Percentiles rank a stretch among this genome's conserved stretches.
Evolutionary conservation across 2,797 vertebrate species (phyloP).

Genomic region (Phyllotis vaccarum): DNA sequence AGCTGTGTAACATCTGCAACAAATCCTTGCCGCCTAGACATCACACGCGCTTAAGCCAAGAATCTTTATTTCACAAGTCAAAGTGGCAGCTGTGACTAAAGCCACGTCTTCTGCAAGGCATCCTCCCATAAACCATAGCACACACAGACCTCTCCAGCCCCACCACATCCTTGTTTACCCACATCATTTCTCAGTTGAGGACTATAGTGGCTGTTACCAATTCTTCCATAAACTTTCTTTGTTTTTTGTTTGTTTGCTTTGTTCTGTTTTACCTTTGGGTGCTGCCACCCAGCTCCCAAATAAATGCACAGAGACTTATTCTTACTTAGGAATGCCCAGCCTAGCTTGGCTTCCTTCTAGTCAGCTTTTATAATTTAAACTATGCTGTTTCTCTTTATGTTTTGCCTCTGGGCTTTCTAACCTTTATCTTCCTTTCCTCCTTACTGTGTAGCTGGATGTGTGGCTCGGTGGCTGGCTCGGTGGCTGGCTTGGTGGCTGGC

Average conservation of each 20-base stretch:
- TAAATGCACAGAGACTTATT: neutral
- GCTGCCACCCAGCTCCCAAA: neutral
- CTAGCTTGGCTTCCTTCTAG: neutral
- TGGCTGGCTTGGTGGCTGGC: neutral
- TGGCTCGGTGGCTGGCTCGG: neutral
- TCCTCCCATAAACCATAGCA: slow-evolving; percentile 9
- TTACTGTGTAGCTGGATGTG: neutral
- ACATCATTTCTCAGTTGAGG: slow-evolving; percentile 35
- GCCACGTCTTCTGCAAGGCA: slow-evolving; percentile 35
- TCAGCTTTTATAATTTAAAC: neutral
- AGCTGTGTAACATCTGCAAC: slow-evolving; percentile 55
- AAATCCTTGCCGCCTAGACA: slow-evolving; percentile 33
- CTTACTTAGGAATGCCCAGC: neutral
- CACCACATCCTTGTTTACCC: slow-evolving; percentile 9
- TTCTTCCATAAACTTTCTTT: slow-evolving; percentile 53
- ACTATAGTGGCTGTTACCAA: neutral
- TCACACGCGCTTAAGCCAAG: neutral
- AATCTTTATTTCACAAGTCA: slow-evolving; percentile 49
- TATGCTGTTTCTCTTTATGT: neutral
- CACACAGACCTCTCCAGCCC: neutral
- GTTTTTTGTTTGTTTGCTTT: neutral
- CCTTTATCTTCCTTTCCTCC: neutral
- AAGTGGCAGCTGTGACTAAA: slow-evolving; percentile 28
- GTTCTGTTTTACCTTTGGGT: neutral
- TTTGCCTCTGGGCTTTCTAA: neutral